Evolutionary conservation across 2,888 invertebrate species (phyloP).

Genomic region (Pyrgus malvae): DNA sequence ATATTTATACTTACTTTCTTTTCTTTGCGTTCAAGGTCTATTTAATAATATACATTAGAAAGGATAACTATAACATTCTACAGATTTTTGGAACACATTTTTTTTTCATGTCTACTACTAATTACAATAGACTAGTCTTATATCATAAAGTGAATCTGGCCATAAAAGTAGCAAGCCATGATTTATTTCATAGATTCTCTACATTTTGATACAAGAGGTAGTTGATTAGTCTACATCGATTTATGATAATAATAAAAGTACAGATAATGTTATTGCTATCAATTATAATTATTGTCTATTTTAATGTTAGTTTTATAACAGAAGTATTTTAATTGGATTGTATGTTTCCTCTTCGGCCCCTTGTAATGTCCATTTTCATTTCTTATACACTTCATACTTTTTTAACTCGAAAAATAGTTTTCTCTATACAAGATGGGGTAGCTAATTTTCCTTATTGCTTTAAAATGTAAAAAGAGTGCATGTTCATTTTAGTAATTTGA

Average conservation of each 20-base stretch:
- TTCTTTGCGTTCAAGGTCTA: too few species aligned
- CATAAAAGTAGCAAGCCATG: conserved; percentile 20
- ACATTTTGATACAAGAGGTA: conserved; percentile 64
- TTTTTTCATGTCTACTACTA: conserved; percentile 14
- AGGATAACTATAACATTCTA: conserved; percentile 18
- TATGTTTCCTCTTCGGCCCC: conserved; percentile 47
- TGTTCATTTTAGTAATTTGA: conserved; percentile 61
- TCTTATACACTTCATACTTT: conserved; percentile 35
- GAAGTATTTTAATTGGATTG: conserved; percentile 56
- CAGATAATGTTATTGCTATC: conserved; percentile 70
- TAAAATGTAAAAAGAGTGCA: conserved; percentile 58
- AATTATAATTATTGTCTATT: conserved; percentile 68
- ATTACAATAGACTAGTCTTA: conserved; percentile 25
- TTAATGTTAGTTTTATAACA: conserved; percentile 67
- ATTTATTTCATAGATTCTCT: conserved; percentile 32
- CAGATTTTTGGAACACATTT: conserved; percentile 3
- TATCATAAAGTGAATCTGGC: conserved; percentile 24
- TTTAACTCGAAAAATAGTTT: conserved; percentile 25
- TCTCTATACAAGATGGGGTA: conserved; percentile 35
- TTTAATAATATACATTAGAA: neutral
- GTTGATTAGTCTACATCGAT: conserved; percentile 70
- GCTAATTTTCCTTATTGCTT: conserved; percentile 44
- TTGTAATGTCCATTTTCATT: conserved; percentile 40
- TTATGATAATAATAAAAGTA: conserved; percentile 73
- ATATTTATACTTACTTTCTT: too few species aligned